A percentile compares a stretch with the other conserved stretches of the same genome.
Evolutionary conservation across 2,888 invertebrate genomes (phyloP).

Genomic region (Sussaba pulchella): DNA sequence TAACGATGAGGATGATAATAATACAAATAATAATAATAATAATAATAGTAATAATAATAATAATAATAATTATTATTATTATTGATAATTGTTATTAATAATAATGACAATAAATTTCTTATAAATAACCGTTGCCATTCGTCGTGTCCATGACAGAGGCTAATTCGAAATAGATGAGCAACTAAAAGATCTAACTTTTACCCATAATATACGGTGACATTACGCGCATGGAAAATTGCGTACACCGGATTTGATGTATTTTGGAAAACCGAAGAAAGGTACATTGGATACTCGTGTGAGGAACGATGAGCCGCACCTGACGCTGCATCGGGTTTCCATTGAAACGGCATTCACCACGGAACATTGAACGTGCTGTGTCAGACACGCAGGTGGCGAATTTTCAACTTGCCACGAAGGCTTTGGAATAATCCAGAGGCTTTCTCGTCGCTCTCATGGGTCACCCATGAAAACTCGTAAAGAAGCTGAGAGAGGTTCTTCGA

Average conservation of each 20-base stretch:
- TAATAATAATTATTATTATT: too few relatives aligned
- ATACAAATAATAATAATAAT: too few relatives aligned
- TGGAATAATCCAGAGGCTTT: not conserved
- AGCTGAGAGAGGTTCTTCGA: conserved; percentile 38
- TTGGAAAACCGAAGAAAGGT: conserved; percentile 33
- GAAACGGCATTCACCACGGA: conserved; percentile 49
- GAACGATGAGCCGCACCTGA: conserved; percentile 63
- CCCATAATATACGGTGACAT: conserved; percentile 52
- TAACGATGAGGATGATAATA: too few relatives aligned
- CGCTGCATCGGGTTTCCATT: conserved; percentile 64
- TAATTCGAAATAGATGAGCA: conserved; percentile 27
- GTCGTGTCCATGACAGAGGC: conserved; percentile 23
- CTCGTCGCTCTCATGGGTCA: conserved; percentile 15
- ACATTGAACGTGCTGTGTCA: conserved; percentile 41
- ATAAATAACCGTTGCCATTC: too few relatives aligned
- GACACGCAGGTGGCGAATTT: conserved; percentile 68
- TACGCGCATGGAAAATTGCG: conserved; percentile 60
- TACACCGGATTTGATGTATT: not conserved
- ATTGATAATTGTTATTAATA: too few relatives aligned
- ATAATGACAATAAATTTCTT: too few relatives aligned
- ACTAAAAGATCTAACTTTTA: conserved; percentile 53
- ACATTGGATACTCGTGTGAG: conserved; percentile 58
- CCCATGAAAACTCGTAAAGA: conserved; percentile 59
- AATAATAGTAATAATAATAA: too few relatives aligned
- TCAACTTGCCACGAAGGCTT: conserved; percentile 44